Base-by-base conservation (phyloP, 2,113 vertebrate species). In the Chaetodon trifascialis region DNA sequence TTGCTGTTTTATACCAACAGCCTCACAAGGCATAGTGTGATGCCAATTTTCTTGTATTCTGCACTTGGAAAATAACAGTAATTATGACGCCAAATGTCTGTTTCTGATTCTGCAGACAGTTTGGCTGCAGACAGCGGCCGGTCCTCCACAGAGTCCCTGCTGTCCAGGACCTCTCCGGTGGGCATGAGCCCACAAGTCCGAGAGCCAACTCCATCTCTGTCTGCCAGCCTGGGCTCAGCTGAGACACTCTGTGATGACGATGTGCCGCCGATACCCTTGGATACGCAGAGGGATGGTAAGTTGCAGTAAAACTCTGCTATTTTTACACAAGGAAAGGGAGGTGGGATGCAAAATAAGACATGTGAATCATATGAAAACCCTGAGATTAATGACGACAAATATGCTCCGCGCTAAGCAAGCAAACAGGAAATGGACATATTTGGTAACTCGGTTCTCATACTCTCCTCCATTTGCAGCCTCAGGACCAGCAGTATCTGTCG, bases 111-210 rank as follows among this genome's bases (percentile, higher is more conserved):
- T 91, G 94, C 95, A 92, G 97, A 98, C 78, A 88, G 95, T 51
- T 77, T 95, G 84, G 95, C 92, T 90, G 96, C 95, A 88, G 97
- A 98, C 77, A 92, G 95, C 0, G 94, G 94, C 5, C 92, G 92
- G 67, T 94, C 88, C 0, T 96, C 96, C 25, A 95, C 90, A 4
- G 97, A 99, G 23, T 96, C 95, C n/a, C 67, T 95, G 62, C 82
- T 94, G 76, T 94, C 96, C 46, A 96, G 98, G 44, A 97, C 97
- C 0, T 97, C 98, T 58, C 98, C 98, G 0, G 96, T 96, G 9
- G 98, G 98, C 34, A 98, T 99, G 97, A 97, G 97, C 79, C 97
- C 97, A 73, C 98, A 96, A 86, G 88, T 97, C 34, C 72, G 95
- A 86, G 97, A 97, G 88, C 96, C 95, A 76, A 75, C 89, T 47